Evolutionary conservation across 2,888 invertebrate species (phyloP).

Genomic region (Tetrapedia diversipes): DNA sequence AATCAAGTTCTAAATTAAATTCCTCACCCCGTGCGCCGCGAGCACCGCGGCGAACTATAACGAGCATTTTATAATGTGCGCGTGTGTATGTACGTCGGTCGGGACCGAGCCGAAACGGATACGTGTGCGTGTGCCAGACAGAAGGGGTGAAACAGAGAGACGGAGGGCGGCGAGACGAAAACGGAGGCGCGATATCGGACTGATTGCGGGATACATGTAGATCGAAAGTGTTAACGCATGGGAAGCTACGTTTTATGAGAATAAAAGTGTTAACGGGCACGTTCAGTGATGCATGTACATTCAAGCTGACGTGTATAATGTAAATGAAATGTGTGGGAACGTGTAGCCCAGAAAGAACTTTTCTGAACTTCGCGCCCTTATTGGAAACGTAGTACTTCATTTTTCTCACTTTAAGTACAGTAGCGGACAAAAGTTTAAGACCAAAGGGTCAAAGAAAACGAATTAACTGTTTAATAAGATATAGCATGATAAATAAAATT

Average conservation of each 20-base stretch:
- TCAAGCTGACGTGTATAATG: too few species aligned
- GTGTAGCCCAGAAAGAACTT: too few species aligned
- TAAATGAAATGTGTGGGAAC: too few species aligned
- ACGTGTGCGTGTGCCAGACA: constrained; percentile 1
- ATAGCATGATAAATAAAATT: too few species aligned
- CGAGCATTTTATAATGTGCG: constrained; percentile 80
- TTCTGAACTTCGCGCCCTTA: too few species aligned
- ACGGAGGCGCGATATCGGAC: constrained; percentile 34
- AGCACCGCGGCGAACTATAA: constrained; percentile 76
- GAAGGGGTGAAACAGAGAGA: background rate
- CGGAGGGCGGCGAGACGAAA: background rate
- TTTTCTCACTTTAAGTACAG: too few species aligned
- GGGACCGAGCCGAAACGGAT: constrained; percentile 30
- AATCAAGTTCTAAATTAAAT: constrained; percentile 83
- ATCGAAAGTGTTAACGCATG: constrained; percentile 19
- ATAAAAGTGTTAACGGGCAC: too few species aligned
- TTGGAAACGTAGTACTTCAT: too few species aligned
- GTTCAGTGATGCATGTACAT: too few species aligned
- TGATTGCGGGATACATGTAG: constrained; percentile 12
- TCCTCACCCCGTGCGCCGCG: constrained; percentile 74
- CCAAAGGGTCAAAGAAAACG: too few species aligned
- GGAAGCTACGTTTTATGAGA: background rate
- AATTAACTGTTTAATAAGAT: too few species aligned
- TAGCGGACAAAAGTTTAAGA: too few species aligned
- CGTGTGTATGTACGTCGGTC: constrained; percentile 56